These are phyloP conservation scores for Cyclophora albipunctata DNA, from an alignment of 2,888 invertebrate genomes.

Conservation along the genomic window DNA sequence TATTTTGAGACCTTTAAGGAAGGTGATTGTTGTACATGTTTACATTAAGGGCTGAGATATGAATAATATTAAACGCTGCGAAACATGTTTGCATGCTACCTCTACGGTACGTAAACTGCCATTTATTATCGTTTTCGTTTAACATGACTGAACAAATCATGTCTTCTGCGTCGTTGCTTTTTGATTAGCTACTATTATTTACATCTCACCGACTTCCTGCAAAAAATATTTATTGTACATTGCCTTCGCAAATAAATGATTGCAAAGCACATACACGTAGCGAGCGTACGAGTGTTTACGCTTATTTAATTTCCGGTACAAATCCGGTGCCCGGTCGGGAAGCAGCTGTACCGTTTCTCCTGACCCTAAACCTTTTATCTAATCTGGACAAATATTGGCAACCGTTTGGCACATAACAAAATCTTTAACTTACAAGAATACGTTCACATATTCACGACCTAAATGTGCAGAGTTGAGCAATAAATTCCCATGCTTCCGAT, in stretches of 20 bases:
- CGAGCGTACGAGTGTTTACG: conserved; percentile 6
- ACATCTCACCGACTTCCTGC: too few relatives aligned
- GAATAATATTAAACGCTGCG: too few relatives aligned
- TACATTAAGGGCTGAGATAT: conserved; percentile 9
- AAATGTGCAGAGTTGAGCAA: conserved; percentile 21
- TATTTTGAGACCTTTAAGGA: conserved; percentile 11
- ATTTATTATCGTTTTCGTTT: too few relatives aligned
- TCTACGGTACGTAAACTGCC: too few relatives aligned
- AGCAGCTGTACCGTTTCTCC: conserved; percentile 27
- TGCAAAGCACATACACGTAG: too few relatives aligned
- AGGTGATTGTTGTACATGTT: conserved; percentile 8
- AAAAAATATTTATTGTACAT: too few relatives aligned
- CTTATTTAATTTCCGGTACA: conserved; percentile 15
- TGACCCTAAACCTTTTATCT: conserved; percentile 44
- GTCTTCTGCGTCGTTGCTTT: too few relatives aligned
- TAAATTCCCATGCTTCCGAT: conserved; percentile 22
- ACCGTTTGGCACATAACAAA: conserved; percentile 44
- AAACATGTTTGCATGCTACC: too few relatives aligned
- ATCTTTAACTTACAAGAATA: conserved; percentile 23
- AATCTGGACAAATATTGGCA: conserved; percentile 58
- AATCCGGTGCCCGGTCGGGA: conserved; percentile 25
- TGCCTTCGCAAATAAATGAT: too few relatives aligned
- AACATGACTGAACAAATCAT: not conserved
- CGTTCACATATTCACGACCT: conserved; percentile 19
- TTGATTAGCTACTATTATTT: too few relatives aligned